phyloP scores from a whole-genome alignment of 53 echinoderm and acorn worm genomes.

The Zoroaster sp. region DNA sequence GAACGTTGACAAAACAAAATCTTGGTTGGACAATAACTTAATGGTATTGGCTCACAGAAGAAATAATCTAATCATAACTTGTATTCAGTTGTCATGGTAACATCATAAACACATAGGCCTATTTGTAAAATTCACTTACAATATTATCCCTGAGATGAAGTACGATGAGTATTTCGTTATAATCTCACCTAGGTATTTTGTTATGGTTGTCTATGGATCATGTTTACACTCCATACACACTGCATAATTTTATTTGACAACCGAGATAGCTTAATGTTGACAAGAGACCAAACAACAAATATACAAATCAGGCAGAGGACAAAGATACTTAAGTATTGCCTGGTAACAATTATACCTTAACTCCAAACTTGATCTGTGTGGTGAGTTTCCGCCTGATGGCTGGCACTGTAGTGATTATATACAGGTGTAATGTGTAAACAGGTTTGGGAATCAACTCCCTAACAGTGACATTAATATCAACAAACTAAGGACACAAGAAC shows the following conservation, averaged over 20 bases:
- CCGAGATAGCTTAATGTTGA: slow-evolving; percentile 8
- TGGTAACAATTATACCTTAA: neutral
- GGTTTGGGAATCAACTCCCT: neutral
- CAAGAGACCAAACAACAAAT: slow-evolving; percentile 2
- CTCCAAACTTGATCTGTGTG: neutral
- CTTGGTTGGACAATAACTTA: neutral
- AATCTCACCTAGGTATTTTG: neutral
- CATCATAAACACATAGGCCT: neutral
- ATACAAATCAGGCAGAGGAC: neutral
- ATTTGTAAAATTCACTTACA: neutral
- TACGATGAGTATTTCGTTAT: neutral
- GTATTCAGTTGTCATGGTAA: neutral
- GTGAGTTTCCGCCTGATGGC: neutral
- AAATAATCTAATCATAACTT: neutral
- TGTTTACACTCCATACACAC: neutral
- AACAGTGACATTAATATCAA: neutral
- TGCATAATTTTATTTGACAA: slow-evolving; percentile 11
- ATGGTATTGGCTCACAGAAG: neutral
- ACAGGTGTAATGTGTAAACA: slow-evolving; percentile 2
- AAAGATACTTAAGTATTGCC: neutral
- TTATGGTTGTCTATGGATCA: neutral
- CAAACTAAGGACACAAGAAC: neutral
- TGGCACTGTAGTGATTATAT: neutral
- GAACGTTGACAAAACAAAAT: too few species aligned
- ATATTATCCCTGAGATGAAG: neutral